Evolutionary conservation across 2,113 vertebrate genomes (phyloP).

Genomic region (Oophaga pumilio): DNA sequence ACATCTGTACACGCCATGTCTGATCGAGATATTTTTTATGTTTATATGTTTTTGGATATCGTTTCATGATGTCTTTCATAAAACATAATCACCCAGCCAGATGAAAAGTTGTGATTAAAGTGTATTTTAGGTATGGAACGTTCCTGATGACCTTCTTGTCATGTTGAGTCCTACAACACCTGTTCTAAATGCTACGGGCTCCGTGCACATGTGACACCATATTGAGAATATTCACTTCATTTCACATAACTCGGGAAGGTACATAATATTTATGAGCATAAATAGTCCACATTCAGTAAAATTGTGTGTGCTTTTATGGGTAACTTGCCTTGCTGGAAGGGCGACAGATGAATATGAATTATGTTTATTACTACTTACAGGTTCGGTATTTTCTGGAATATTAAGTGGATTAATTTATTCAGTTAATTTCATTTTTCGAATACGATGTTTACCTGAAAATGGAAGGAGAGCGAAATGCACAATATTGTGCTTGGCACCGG

Average conservation of each 20-base stretch:
- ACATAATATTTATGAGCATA: constrained; percentile 42
- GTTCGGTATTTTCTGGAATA: neutral
- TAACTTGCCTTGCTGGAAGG: neutral
- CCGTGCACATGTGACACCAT: constrained; percentile 82
- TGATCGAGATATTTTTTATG: neutral
- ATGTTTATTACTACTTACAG: neutral
- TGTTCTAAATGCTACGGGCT: constrained; percentile 78
- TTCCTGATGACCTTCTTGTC: constrained; percentile 71
- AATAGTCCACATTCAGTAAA: constrained; percentile 24
- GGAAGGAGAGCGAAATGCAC: no score
- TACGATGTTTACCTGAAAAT: neutral
- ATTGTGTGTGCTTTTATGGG: neutral
- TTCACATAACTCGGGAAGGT: constrained; percentile 78
- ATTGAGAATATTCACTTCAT: constrained; percentile 87
- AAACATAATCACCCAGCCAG: neutral
- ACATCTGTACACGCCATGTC: neutral
- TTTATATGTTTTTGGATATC: neutral
- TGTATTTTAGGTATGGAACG: constrained; percentile 60
- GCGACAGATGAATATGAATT: neutral
- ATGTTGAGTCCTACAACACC: constrained; percentile 73
- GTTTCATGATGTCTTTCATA: neutral
- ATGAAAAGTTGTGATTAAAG: neutral
- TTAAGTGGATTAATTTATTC: neutral
- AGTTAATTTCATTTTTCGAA: neutral
- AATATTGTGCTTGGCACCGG: no score